Evolutionary conservation across 2,113 vertebrate genomes (phyloP).

Genomic region (Xyliphius kryptos): DNA sequence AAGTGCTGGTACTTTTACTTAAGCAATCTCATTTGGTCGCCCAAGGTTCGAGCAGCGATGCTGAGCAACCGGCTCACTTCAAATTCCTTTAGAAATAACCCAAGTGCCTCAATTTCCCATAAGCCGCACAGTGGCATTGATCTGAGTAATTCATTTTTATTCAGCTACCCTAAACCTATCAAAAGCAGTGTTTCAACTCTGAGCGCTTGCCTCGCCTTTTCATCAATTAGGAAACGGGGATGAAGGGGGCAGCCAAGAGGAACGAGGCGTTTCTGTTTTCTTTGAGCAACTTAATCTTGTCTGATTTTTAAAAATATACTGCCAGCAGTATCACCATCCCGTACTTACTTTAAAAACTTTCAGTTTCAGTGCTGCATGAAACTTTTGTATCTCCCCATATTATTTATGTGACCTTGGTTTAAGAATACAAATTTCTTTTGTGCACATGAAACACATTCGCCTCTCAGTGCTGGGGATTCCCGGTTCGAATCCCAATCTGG

Average conservation of each 20-base stretch:
- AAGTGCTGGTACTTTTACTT: not conserved
- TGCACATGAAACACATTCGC: too few species aligned
- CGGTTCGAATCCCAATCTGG: too few species aligned
- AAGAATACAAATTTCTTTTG: too few species aligned
- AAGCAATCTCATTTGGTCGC: not conserved
- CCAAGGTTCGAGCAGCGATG: not conserved
- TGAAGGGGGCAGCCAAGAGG: not conserved
- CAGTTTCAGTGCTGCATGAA: too few species aligned
- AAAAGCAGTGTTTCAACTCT: slow-evolving; percentile 6
- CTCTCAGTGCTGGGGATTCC: too few species aligned
- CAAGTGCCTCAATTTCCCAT: not conserved
- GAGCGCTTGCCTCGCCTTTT: not conserved
- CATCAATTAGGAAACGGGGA: slow-evolving; percentile 4
- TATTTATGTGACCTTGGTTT: too few species aligned
- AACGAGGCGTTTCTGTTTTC: not conserved
- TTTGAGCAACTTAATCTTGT: too few species aligned
- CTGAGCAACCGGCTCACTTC: too few species aligned
- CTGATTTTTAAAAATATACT: too few species aligned
- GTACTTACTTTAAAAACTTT: too few species aligned
- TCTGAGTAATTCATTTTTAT: slow-evolving; percentile 21
- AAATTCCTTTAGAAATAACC: not conserved
- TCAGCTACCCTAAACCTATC: slow-evolving; percentile 7
- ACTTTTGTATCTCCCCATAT: too few species aligned
- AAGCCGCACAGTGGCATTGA: not conserved
- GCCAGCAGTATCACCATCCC: too few species aligned